Evolutionary conservation across 2,888 invertebrate species (phyloP), one percentile per base, ranked within the genome.

Genomic region (Agonopterix arenella): DNA sequence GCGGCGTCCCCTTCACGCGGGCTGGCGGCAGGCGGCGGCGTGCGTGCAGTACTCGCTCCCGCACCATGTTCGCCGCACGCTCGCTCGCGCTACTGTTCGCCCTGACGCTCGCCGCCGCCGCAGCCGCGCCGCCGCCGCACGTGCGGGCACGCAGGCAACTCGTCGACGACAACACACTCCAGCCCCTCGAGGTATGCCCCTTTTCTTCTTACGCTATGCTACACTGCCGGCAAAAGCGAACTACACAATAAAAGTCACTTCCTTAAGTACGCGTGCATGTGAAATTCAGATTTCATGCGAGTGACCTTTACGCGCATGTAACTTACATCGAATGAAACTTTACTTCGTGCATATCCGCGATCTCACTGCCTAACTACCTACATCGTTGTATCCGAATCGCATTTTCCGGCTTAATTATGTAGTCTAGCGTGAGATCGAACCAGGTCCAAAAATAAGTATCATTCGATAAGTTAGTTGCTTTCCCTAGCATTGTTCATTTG

Each of bases 91-190:
- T 51, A 38, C 46, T 52, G 44, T 16, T 52, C 48, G 50, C 50
- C 44, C 50, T 48, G 49, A 54, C 65, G 50, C 54, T 68, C 50
- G 59, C 64, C 56, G 70, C 60, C 54, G 62, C 56, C 62, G 62
- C 61, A 51, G 63, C 68, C 36, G 55, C 65, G 36, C 58, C 66
- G 54, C 60, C 59, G 61, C 66, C 58, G 55, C 59, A 51, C 54
- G 59, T 60, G 55, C 68, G 73, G 52, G 58, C 42, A 45, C 76
- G 81, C 62, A 68, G 86, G 4, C 88, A 88, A 62, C 81, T 88
- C 58, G 71, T 76, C 54, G 82, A 80, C 57, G 85, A 84, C 64
- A 66, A 84, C 63, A 53, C 76, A 11, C 73, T 86, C 60, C 86
- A 85, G 69, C 86, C 86, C 50, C 70, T 86, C 48, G 80, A 88